phyloP scores from a whole-genome alignment of 2,888 invertebrate species.

The Hoplodrina ambigua region DNA sequence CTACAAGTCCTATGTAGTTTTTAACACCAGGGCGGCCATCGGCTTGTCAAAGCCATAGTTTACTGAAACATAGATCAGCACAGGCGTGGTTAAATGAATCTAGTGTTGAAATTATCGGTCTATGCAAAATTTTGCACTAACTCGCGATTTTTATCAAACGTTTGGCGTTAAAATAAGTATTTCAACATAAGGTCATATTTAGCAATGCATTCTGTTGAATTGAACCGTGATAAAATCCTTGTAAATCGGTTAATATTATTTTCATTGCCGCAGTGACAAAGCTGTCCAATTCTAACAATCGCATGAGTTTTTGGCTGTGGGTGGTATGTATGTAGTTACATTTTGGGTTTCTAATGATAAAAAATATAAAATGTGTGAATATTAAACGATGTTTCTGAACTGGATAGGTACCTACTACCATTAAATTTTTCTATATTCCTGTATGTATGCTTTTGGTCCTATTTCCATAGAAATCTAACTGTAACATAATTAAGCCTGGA shows the following conservation, averaged over 20 bases:
- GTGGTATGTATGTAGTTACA: no score
- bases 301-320: background rate
- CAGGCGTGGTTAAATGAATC: background rate
- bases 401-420: no score
- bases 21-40: no score
- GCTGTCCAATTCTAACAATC: background rate
- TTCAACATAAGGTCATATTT: conserved; percentile 23
- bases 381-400: no score
- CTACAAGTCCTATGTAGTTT: no score
- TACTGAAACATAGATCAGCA: background rate
- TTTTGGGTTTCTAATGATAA: no score
- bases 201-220: conserved; percentile 33
- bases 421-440: no score
- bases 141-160: background rate
- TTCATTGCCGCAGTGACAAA: background rate
- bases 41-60: no score
- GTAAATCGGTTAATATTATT: conserved; percentile 5
- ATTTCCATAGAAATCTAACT: no score
- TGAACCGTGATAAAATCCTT: conserved; percentile 23
- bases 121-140: conserved; percentile 4
- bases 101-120: background rate
- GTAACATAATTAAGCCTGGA: no score
- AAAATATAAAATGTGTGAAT: no score
- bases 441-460: no score
- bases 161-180: conserved; percentile 5